These are phyloP conservation scores for Chrysemys picta DNA, from an alignment of 2,113 vertebrate species.

Conservation along the genomic window DNA sequence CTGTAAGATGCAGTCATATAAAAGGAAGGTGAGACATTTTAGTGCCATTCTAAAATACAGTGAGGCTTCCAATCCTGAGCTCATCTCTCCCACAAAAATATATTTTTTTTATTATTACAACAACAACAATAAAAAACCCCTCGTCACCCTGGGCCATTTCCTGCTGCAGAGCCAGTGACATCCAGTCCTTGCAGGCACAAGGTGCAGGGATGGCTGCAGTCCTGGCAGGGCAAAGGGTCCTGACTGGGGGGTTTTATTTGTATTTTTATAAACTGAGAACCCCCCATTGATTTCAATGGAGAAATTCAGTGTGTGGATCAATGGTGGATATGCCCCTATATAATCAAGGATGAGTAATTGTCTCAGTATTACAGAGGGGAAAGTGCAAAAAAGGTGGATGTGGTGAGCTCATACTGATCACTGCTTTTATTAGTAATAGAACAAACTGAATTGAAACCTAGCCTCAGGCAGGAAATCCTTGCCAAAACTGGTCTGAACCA, in stretches of 20 bases:
- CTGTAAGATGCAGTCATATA: background rate
- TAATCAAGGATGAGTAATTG: conserved; percentile 11
- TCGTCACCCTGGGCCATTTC: background rate
- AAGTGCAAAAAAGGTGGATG: conserved; percentile 6
- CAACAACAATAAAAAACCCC: background rate
- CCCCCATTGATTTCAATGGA: background rate
- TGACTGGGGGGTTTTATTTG: background rate
- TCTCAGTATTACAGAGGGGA: background rate
- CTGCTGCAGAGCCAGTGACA: background rate
- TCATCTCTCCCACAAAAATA: background rate
- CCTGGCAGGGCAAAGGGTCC: background rate
- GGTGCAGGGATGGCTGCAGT: background rate
- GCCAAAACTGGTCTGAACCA: background rate
- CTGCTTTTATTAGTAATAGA: conserved; percentile 5
- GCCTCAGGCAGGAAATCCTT: conserved; percentile 3
- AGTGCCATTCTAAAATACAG: background rate
- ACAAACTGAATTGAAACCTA: background rate
- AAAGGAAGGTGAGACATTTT: background rate
- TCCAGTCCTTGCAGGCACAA: background rate
- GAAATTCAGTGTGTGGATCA: background rate
- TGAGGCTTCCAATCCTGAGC: conserved; percentile 9
- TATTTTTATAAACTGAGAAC: background rate
- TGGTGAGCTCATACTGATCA: background rate
- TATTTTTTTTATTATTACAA: background rate
- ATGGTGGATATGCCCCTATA: background rate